Percentiles rank a stretch among this genome's conserved stretches.
These are phyloP conservation scores for Clivina fossor DNA, from an alignment of 2,888 invertebrate genomes.

Conservation along the genomic window DNA sequence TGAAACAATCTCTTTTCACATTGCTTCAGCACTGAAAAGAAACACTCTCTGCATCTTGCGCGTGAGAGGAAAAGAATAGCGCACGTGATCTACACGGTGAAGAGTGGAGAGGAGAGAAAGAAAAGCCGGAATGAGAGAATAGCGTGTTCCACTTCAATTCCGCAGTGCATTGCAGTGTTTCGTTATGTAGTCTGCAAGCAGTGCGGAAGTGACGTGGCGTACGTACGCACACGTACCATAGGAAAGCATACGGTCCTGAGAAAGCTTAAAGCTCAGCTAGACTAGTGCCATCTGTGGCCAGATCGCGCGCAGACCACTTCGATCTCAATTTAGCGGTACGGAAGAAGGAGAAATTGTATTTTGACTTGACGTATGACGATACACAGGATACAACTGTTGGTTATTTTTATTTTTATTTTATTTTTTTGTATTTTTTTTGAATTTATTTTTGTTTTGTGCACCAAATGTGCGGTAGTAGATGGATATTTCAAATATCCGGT, in stretches of 20 bases:
- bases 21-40: too few relatives aligned
- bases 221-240: constrained; percentile 35
- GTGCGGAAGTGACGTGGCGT: constrained; percentile 87
- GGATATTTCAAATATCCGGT: too few relatives aligned
- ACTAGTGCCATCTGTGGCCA: constrained; percentile 13
- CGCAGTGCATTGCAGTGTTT: constrained; percentile 96
- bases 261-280: too few relatives aligned
- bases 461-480: not conserved
- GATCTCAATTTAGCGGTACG: constrained; percentile 11
- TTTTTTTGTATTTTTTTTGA: not conserved
- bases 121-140: constrained; percentile 40
- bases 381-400: too few relatives aligned
- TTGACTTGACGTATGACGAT: too few relatives aligned
- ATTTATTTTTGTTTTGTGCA: not conserved
- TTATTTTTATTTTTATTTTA: not conserved
- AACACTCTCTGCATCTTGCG: too few relatives aligned
- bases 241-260: not conserved
- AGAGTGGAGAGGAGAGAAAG: not conserved
- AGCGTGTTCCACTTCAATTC: constrained; percentile 81
- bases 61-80: too few relatives aligned
- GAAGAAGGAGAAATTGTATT: too few relatives aligned
- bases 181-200: constrained; percentile 80
- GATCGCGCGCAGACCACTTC: constrained; percentile 12
- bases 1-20: too few relatives aligned
- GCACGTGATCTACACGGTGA: too few relatives aligned